Percentiles rank a stretch among this genome's conserved stretches.
phyloP scores from a whole-genome alignment of 2,113 vertebrate species.

The Tenebrosternarchus preto region DNA sequence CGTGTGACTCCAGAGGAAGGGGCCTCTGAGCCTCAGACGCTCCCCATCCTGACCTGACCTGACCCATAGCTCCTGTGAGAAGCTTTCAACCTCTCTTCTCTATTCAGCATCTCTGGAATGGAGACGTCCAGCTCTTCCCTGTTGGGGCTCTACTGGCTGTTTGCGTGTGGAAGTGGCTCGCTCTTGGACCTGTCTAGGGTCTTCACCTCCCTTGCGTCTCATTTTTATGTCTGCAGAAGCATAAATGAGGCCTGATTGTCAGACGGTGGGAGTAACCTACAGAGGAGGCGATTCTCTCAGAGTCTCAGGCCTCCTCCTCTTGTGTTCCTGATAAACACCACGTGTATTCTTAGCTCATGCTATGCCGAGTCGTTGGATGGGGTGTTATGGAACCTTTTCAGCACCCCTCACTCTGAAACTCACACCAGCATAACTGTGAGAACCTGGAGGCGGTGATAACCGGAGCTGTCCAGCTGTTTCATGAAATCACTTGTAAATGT shows the following conservation, averaged over 20 bases:
- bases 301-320: neutral
- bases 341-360: conserved; percentile 37
- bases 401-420: neutral
- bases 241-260: neutral
- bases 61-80: conserved; percentile 50
- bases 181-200: neutral
- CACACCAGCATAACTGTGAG: conserved; percentile 8
- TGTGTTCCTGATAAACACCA: conserved; percentile 6
- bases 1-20: conserved; percentile 61
- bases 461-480: conserved; percentile 42
- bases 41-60: conserved; percentile 48
- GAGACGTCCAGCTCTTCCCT: neutral
- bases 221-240: neutral
- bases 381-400: conserved; percentile 6
- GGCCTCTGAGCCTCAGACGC: conserved; percentile 4
- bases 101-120: neutral
- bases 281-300: neutral
- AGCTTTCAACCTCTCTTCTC: neutral
- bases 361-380: conserved; percentile 43
- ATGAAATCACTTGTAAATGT: conserved; percentile 26
- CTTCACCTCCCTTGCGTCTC: neutral
- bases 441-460: neutral
- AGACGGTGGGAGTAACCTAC: neutral
- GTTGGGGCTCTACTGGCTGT: neutral
- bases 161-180: neutral